Evolutionary conservation across 2,888 invertebrate species (phyloP), one percentile per base, ranked within the genome.

Genomic region (Hanleya hanleyi): DNA sequence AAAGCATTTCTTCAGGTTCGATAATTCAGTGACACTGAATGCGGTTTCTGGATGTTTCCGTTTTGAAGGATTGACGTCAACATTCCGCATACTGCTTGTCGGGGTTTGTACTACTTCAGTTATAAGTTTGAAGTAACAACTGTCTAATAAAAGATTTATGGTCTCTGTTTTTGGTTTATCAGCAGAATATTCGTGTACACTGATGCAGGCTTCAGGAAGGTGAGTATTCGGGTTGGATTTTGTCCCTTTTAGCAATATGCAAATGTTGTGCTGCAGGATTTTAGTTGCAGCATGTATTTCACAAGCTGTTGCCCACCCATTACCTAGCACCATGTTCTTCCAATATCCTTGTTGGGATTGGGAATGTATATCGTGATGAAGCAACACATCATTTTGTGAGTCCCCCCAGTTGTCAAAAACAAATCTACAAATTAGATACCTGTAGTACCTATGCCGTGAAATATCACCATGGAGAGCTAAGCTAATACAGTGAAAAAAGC

Each of bases 401-500:
- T 36, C 0, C 33, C 37, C 36, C 71, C 71, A 71, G 57, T 67
- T 61, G 35, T 67, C 22, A n/a, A 61, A n/a, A n/a, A n/a, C n/a
- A n/a, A n/a, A n/a, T n/a, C n/a, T n/a, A n/a, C n/a, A n/a, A n/a
- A n/a, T n/a, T n/a, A n/a, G n/a, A n/a, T n/a, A n/a, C n/a, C n/a
- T n/a, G n/a, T n/a, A n/a, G n/a, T n/a, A n/a, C n/a, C n/a, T n/a
- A n/a, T n/a, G n/a, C n/a, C n/a, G n/a, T n/a, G n/a, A n/a, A n/a
- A n/a, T n/a, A n/a, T n/a, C n/a, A n/a, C n/a, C 29, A 66, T 36
- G 15, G 12, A 67, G 18, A 32, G 51, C 7, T 35, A 65, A 18
- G 47, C 71, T 71, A 35, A 67, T 29, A 22, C 71, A 71, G 36
- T 67, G 51, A 57, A 67, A 71, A 71, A 71, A 71, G 32, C 66